Evolutionary conservation across 23 tunicate genomes (phyloP).

Genomic region (Botrylloides violaceus): DNA sequence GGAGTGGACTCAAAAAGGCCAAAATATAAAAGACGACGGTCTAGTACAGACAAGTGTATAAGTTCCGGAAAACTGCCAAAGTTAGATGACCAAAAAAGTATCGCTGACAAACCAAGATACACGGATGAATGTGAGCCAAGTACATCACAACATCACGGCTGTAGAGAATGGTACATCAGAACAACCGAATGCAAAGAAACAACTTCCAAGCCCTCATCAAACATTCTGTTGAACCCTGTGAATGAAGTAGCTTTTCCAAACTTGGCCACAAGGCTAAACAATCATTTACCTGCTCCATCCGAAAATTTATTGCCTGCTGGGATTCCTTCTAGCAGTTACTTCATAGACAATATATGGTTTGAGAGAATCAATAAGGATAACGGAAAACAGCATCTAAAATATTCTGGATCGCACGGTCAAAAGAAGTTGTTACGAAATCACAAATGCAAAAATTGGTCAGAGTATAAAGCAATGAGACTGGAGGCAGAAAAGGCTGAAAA

Average conservation of each 20-base stretch:
- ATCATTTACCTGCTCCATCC: constrained; percentile 1
- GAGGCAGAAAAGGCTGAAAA: constrained; percentile 1
- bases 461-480: constrained; percentile 28
- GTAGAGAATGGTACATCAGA: background rate
- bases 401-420: constrained; percentile 33
- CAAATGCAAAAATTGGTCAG: constrained; percentile 40
- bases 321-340: constrained; percentile 3
- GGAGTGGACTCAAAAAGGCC: background rate
- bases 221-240: background rate
- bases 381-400: background rate
- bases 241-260: background rate
- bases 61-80: background rate
- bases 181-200: background rate
- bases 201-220: background rate
- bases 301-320: constrained; percentile 16
- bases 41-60: background rate
- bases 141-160: background rate
- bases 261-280: background rate
- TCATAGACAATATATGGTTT: constrained; percentile 31
- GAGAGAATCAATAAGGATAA: constrained; percentile 26
- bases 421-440: too few relatives aligned
- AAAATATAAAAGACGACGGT: background rate
- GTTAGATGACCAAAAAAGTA: background rate
- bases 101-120: background rate
- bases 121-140: background rate